Base-by-base conservation (phyloP, 53 echinoderm and acorn worm genomes). In the Henricia sp. region DNA sequence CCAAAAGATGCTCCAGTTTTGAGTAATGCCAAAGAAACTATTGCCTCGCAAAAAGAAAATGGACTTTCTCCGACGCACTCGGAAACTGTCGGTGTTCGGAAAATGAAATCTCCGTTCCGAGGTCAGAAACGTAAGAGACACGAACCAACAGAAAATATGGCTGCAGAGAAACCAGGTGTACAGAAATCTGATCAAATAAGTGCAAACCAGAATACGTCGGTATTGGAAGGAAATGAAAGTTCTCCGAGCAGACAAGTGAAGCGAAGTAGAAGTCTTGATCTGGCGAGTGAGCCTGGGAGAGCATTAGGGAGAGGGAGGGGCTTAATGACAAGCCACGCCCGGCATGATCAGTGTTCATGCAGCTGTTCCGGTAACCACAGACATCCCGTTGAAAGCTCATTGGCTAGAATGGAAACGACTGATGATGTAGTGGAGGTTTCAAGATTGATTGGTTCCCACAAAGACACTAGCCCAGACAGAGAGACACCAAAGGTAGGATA, bases 291-390 rank as follows among this genome's bases (percentile, higher is more conserved):
- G 13, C 14, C 30, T 3, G 70, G 56, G n/a, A 16, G 52, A 73
- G 34, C 36, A 34, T 40, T 55, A 4, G 35, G 50, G 26, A 80
- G 80, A 37, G 80, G 46, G 44, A 63, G 80, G 64, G 64, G 63
- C 42, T 64, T 50, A 32, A n/a, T 80, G 13, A 63, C 80, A 9
- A 80, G 80, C 65, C 80, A 80, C 33, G 80, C 80, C 63, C 80
- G 64, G 62, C 80, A 80, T 46, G 63, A 80, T 16, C 10, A 63
- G 48, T 80, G 80, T 34, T 63, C 80, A 2, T 80, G 80, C 50
- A 80, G 80, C 24, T 80, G 64, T 50, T 64, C 80, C 20, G 64
- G 80, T 44, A 80, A 80, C 63, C 80, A 80, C 64, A 80, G 80
- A 33, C 65, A 63, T 59, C 76, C 76, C 21, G 25, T 43, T 58